These are phyloP conservation scores for Lamprologus sp. DNA, from an alignment of 2,113 vertebrate genomes.

Conservation along the genomic window DNA sequence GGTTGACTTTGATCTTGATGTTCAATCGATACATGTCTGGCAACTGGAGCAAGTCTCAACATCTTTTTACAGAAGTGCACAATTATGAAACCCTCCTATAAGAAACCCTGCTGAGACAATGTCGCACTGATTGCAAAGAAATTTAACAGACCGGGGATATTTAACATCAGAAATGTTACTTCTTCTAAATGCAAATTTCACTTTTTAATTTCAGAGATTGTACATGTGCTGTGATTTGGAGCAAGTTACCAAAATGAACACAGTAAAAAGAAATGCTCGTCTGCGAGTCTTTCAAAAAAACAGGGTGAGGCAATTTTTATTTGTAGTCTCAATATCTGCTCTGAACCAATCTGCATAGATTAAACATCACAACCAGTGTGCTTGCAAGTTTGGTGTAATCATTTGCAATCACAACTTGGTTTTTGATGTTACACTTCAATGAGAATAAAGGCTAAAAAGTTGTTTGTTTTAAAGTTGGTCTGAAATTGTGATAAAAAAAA, in stretches of 20 bases:
- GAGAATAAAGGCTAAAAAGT: neutral
- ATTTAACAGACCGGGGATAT: neutral
- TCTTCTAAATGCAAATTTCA: neutral
- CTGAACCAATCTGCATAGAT: neutral
- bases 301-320: neutral
- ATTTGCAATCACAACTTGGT: neutral
- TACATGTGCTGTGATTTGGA: neutral
- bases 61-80: neutral
- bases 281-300: fast-evolving
- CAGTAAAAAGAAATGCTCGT: neutral
- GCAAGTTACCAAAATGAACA: neutral
- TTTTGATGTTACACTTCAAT: neutral
- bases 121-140: neutral
- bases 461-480: neutral
- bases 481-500: neutral
- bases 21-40: neutral
- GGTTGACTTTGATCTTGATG: neutral
- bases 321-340: neutral
- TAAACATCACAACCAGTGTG: neutral
- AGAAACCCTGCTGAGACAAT: neutral
- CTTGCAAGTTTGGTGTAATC: neutral
- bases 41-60: neutral
- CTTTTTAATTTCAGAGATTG: neutral
- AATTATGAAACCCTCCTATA: neutral
- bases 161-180: neutral